Evolutionary conservation across 2,888 invertebrate genomes (phyloP), one percentile per base, ranked within the genome.

Genomic region (Lasioglossum marginatum): DNA sequence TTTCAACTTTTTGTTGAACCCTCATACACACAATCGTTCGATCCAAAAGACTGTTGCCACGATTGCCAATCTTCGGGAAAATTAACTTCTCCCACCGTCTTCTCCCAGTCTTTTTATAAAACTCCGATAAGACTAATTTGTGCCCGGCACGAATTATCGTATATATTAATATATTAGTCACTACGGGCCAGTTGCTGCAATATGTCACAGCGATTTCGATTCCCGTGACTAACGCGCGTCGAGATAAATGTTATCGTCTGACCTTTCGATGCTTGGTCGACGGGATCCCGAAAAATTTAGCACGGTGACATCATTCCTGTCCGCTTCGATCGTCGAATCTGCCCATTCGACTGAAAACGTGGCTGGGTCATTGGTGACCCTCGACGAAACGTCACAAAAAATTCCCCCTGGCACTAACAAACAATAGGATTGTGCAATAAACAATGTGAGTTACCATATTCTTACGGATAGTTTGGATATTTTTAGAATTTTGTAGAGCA

Each of bases 181-280:
- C 34, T 19, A 16, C 34, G 66, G 66, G 66, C 31, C 66, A 66
- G 66, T 66, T 19, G 34, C 73, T 27, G 73, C 23, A 48, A 73
- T 48, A 73, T 48, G 73, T 73, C 45, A 73, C 73, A 48, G 31
- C 73, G 48, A 73, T 73, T 73, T 34, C 48, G 73, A 45, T 45
- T 45, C 43, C 72, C 43, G 48, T 73, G 73, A 73, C 73, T 48
- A 73, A 73, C 19, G 73, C 45, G 12, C 66, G 48, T 19, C 73
- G 48, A 34, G 73, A 73, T 73, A 73, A 73, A 73, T 34, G 45
- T 31, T 73, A 73, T 73, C 48, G 48, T 45, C 72, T 73, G 73
- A 73, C 73, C 73, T 48, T 73, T 48, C 48, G 73, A 31, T 60
- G 60, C 60, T 60, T 27, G 60, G 27, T 60, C 60, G 14, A 48